Base-by-base conservation (phyloP, 1,140 invertebrate species). In the Aphis craccivora region DNA sequence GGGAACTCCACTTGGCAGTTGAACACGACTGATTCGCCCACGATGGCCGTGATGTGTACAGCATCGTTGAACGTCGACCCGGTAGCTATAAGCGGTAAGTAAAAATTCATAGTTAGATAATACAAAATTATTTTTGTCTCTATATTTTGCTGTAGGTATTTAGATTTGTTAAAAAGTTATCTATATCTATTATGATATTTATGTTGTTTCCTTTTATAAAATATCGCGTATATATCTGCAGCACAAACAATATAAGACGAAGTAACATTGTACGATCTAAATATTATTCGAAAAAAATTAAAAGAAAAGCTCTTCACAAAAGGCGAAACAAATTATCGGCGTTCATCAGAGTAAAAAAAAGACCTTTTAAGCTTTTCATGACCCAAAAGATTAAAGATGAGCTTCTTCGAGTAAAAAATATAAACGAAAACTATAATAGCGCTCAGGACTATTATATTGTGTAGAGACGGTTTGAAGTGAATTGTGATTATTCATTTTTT, bases 1-100 rank as follows among this genome's bases (percentile, higher is more conserved):
- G 98, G 98, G 96, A 98, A 99, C 95, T 98, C 98, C 96, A 99
- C 98, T 96, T 98, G 98, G 96, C 98, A 99, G 96, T 98, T 98
- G 96, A 99, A 98, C 95, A 99, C 97, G 95, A 99, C 98, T 95
- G 98, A 98, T 96, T 99, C 98, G 95, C 98, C 98, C 95, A 99
- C 96, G 95, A 98, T 99, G 94, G 98, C 98, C 95, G 98, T 99
- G 96, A 98, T 98, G 96, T 98, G 98, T 95, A 98, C 97, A 95
- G 98, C 98, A 97, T 98, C 98, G 96, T 98, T 97, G 96, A 97
- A 96, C 94, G 96, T 96, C 93, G 91, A 93, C 81, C 91, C 91
- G 91, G 91, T 93, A 93, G 91, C 91, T 93, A 55, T 48, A 86
- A 55, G 30, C 4, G 2, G 14, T 86, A 86, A 86, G n/a, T 18